These are phyloP conservation scores for Papilio glaucus DNA, from an alignment of 1,140 invertebrate species.

Conservation along the genomic window DNA sequence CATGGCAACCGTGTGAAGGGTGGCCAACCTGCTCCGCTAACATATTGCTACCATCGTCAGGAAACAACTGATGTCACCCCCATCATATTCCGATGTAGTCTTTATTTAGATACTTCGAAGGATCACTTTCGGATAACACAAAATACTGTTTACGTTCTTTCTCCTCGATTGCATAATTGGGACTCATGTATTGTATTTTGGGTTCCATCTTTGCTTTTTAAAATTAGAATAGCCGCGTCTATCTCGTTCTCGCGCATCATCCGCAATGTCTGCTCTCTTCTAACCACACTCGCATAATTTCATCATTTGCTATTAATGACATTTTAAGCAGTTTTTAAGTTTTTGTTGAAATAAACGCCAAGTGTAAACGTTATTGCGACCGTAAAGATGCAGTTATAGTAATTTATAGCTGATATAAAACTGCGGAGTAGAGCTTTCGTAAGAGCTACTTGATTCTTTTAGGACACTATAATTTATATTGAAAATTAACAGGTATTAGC, in stretches of 20 bases:
- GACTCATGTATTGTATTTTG: constrained; percentile 77
- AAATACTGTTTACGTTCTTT: constrained; percentile 64
- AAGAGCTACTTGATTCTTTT: constrained; percentile 58
- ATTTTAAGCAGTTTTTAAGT: constrained; percentile 74
- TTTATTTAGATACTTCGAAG: constrained; percentile 58
- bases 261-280: constrained; percentile 46
- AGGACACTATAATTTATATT: constrained; percentile 50
- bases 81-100: constrained; percentile 60
- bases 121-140: constrained; percentile 59
- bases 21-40: constrained; percentile 78
- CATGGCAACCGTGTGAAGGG: constrained; percentile 77
- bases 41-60: constrained; percentile 65
- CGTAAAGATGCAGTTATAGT: constrained; percentile 70
- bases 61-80: constrained; percentile 59
- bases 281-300: constrained; percentile 72
- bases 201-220: constrained; percentile 83
- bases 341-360: constrained; percentile 73
- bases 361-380: constrained; percentile 68
- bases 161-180: constrained; percentile 64
- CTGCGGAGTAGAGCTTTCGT: constrained; percentile 57
- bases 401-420: constrained; percentile 69
- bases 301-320: constrained; percentile 73
- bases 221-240: constrained; percentile 73
- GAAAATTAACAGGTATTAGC: constrained; percentile 36
- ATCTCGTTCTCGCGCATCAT: constrained; percentile 57